phyloP scores from a whole-genome alignment of 2,888 invertebrate species.

The Dorcus hopei region DNA sequence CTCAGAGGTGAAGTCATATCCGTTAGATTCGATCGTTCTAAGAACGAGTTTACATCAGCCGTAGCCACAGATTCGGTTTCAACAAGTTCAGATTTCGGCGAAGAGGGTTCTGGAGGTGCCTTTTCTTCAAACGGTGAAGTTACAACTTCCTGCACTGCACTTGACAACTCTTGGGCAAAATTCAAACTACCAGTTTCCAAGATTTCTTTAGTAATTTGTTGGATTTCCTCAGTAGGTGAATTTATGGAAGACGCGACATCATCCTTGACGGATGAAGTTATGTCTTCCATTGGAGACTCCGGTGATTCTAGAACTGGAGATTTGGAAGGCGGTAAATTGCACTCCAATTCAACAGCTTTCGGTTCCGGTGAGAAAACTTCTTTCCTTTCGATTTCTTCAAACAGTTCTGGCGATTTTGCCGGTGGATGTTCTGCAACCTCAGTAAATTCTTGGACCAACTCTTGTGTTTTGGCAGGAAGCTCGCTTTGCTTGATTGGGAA shows the following conservation, averaged over 20 bases:
- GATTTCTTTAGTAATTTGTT: constrained; percentile 13
- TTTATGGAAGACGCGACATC: constrained; percentile 19
- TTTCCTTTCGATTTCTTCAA: not conserved
- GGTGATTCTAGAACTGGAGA: not conserved
- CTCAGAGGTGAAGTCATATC: constrained; percentile 35
- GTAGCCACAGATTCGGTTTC: constrained; percentile 30
- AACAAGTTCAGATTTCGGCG: constrained; percentile 20
- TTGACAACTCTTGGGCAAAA: constrained; percentile 23
- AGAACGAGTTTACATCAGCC: constrained; percentile 33
- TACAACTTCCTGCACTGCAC: constrained; percentile 12
- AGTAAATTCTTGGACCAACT: too few relatives aligned
- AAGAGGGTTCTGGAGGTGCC: constrained; percentile 12
- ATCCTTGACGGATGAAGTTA: constrained; percentile 46
- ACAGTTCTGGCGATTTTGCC: constrained; percentile 6
- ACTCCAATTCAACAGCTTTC: not conserved
- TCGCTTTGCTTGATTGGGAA: too few relatives aligned
- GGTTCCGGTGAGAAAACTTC: not conserved
- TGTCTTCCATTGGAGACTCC: constrained; percentile 36
- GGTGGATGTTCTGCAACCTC: not conserved
- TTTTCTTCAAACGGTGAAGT: not conserved
- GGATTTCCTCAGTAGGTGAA: constrained; percentile 15
- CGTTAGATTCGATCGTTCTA: constrained; percentile 32
- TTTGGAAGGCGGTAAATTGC: not conserved
- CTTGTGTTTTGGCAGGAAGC: too few relatives aligned
- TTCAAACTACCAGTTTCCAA: constrained; percentile 12